Conservation (phyloP, 2,797 vertebrate genomes). For the Rhabdomys pumilio region DNA sequence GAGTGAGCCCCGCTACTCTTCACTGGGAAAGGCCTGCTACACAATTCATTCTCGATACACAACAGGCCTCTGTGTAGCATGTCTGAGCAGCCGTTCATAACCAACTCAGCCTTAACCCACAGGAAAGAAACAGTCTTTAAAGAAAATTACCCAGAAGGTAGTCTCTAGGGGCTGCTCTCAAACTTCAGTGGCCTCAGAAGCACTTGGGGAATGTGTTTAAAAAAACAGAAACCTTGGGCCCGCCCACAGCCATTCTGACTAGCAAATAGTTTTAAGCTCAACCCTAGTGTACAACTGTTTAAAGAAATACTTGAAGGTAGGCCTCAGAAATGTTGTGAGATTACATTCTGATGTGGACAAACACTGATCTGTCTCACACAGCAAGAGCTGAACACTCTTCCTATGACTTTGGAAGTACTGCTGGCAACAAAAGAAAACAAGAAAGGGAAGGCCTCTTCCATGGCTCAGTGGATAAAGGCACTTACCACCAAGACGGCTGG, state of each 20-base stretch:
- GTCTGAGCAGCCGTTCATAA: conserved; percentile 62
- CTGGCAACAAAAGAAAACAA: neutral
- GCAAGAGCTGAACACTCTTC: conserved; percentile 10
- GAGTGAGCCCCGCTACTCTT: conserved; percentile 67
- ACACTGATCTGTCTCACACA: neutral
- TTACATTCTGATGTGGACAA: conserved; percentile 52
- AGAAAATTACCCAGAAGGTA: conserved; percentile 44
- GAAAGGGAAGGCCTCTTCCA: neutral
- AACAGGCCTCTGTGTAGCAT: conserved; percentile 78
- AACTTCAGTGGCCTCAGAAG: conserved; percentile 43
- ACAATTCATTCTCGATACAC: conserved; percentile 72
- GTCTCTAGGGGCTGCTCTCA: conserved; percentile 26
- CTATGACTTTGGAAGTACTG: neutral
- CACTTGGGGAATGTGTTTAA: conserved; percentile 23
- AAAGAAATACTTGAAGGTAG: conserved; percentile 57
- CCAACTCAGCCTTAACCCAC: conserved; percentile 21
- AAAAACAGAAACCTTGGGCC: neutral
- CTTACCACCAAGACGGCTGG: neutral
- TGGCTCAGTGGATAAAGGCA: neutral
- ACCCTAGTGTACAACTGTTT: conserved; percentile 45
- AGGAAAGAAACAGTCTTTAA: conserved; percentile 62
- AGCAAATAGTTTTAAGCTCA: conserved; percentile 60
- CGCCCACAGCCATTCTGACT: conserved; percentile 42
- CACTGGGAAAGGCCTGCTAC: conserved; percentile 53
- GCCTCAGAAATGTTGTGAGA: conserved; percentile 54